Evolutionary conservation across 2,888 invertebrate genomes (phyloP), one percentile per base, ranked within the genome.

Genomic region (Polymixis lichenea): DNA sequence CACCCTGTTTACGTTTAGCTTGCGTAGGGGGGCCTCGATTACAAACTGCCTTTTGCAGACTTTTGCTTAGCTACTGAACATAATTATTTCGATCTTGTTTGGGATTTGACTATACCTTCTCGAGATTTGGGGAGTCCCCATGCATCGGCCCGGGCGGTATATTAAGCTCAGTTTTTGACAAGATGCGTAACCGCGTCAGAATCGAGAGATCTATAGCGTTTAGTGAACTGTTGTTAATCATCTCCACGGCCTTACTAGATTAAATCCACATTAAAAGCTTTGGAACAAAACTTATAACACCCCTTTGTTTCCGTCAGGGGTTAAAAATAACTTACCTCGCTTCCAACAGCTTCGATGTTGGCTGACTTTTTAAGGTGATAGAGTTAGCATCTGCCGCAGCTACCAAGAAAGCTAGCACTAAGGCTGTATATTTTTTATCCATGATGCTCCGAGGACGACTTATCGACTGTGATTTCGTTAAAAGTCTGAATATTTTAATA

Each of bases 361-460:
- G 80, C 58, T 80, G 82, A 25, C 72, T 79, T 69, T 92, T 87
- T 19, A 90, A 78, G 46, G 86, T 86, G 53, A 92, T 80, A 62
- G 87, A 72, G 80, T 90, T 90, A 17, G 93, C 95, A 75, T 94
- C 91, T n/a, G 94, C 93, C 25, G 90, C 92, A 28, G 89, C 92
- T 77, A 94, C 88, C 87, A 93, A 79, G 67, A 91, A 78, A 22
- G 91, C 91, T 72, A 95, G 65, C 32, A 92, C 81, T 83, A 93
- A 78, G 32, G 92, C 93, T 66, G 87, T 90, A 71, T 92, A 92
- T 87, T 91, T 94, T 78, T 88, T 91, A 83, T 90, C 85, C 93
- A 94, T 94, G 84, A 82, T 93, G 83, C 75, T 70, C 72, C 70
- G 67, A 72, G 65, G 64, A 85, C 85, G 53, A 84, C 70, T 83